These are phyloP conservation scores for Scaptomyza parva DNA, from an alignment of 2,888 invertebrate genomes.

Conservation along the genomic window DNA sequence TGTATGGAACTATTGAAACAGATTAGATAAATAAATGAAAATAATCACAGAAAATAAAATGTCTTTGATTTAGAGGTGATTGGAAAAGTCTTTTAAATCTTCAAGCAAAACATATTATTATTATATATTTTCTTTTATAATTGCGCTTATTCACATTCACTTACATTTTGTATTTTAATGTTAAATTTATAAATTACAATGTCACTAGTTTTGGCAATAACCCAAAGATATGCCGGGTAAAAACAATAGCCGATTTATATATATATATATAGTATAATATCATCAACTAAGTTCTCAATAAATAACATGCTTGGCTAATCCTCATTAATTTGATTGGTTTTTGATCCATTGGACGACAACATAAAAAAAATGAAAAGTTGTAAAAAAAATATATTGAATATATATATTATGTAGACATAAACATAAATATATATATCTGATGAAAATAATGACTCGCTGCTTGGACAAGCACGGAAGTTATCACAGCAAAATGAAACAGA, in stretches of 20 bases:
- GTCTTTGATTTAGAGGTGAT: background rate
- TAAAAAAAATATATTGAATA: constrained; percentile 8
- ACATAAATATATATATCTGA: constrained; percentile 3
- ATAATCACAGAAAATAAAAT: background rate
- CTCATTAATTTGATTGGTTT: constrained; percentile 10
- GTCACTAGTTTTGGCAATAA: constrained; percentile 38
- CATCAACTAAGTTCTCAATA: constrained; percentile 31
- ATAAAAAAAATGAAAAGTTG: constrained; percentile 1
- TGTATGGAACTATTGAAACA: constrained; percentile 24
- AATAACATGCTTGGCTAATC: constrained; percentile 53
- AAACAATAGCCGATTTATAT: constrained; percentile 14
- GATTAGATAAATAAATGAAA: constrained; percentile 3
- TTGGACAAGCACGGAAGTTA: constrained; percentile 51
- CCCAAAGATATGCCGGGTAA: constrained; percentile 20
- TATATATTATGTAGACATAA: background rate
- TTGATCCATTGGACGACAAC: constrained; percentile 18
- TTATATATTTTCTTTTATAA: constrained; percentile 24
- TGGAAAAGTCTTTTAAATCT: background rate
- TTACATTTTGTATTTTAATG: constrained; percentile 23
- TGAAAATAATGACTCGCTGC: constrained; percentile 44
- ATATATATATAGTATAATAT: background rate
- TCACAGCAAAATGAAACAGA: constrained; percentile 62
- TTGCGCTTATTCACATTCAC: constrained; percentile 16
- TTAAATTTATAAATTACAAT: constrained; percentile 36
- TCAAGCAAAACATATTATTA: constrained; percentile 17